These are phyloP conservation scores for Chiloscyllium plagiosum DNA, from an alignment of 2,113 vertebrate genomes.

Conservation along the genomic window DNA sequence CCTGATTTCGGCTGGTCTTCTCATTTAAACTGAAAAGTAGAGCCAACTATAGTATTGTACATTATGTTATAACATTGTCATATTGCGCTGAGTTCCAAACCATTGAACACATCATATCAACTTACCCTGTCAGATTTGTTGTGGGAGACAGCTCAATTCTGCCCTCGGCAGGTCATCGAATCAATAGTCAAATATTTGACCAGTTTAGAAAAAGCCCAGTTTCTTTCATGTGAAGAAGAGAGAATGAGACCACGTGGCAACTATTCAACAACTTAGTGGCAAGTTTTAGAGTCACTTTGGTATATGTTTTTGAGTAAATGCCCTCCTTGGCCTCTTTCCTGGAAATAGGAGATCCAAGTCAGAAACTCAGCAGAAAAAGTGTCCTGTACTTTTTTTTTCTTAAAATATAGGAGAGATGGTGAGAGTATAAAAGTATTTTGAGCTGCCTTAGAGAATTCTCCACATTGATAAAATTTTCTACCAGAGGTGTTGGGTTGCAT, in stretches of 20 bases:
- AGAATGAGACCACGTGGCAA: background rate
- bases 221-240: background rate
- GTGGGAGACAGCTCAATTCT: too few species aligned
- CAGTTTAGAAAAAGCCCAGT: background rate
- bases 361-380: background rate
- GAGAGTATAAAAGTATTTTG: conserved; percentile 8
- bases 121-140: too few species aligned
- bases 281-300: background rate
- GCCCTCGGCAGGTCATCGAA: too few species aligned
- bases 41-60: too few species aligned
- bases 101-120: too few species aligned
- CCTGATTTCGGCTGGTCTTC: background rate
- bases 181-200: too few species aligned
- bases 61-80: too few species aligned
- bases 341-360: background rate
- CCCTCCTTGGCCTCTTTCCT: background rate
- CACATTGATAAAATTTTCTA: background rate
- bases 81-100: too few species aligned
- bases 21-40: background rate
- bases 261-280: background rate
- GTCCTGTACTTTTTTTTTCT: background rate
- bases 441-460: background rate
- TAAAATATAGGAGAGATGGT: background rate
- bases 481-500: background rate
- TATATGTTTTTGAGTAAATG: background rate